Conservation (phyloP, 2,797 vertebrate species). For the Phalloptychus januarius region DNA sequence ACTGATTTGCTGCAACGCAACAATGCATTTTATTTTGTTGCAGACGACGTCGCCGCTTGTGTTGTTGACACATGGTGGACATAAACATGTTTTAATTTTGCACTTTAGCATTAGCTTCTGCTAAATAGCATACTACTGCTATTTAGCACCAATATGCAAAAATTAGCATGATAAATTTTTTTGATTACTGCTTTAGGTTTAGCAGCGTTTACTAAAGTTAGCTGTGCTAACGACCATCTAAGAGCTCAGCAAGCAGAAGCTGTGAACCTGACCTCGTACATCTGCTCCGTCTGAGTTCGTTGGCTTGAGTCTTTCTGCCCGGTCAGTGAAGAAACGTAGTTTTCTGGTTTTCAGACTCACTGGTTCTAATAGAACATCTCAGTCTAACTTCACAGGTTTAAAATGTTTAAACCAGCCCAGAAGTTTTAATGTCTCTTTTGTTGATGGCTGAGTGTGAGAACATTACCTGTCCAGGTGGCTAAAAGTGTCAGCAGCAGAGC, state of each 20-base stretch:
- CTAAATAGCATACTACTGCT: too few relatives aligned
- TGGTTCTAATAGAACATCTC: not conserved
- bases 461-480: slow-evolving; percentile 53
- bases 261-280: not conserved
- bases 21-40: too few relatives aligned
- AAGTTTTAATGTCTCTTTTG: not conserved
- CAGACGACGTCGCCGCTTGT: too few relatives aligned
- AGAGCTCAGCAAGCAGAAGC: not conserved
- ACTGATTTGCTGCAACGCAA: not conserved
- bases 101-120: too few relatives aligned
- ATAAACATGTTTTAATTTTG: not conserved
- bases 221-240: not conserved
- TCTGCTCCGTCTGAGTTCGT: not conserved
- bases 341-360: not conserved
- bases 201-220: too few relatives aligned
- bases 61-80: too few relatives aligned
- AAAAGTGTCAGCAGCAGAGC: slow-evolving; percentile 20
- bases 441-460: not conserved
- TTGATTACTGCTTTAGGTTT: not conserved
- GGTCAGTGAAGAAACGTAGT: not conserved
- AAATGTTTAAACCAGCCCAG: not conserved
- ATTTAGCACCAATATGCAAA: too few relatives aligned
- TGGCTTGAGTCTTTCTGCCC: not conserved
- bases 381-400: not conserved
- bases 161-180: not conserved